Evolutionary conservation across 2,888 invertebrate genomes (phyloP), one percentile per base, ranked within the genome.

Genomic region (Stomorhina lunata): DNA sequence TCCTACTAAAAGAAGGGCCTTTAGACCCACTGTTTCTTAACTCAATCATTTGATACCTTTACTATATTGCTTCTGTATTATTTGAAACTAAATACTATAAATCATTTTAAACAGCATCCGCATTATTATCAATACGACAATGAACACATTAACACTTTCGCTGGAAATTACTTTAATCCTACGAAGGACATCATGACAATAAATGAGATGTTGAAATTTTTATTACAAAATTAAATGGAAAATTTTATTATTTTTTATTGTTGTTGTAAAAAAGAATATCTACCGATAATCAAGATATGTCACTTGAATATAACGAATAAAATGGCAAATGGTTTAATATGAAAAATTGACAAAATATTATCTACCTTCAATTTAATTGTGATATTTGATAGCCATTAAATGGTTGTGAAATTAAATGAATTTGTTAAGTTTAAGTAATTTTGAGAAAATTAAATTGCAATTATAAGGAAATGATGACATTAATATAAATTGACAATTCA

Each of bases 91-190:
- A 53, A 15, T n/a, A 40, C 20, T 48, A 75, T 65, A 55, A 75
- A 55, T 55, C 45, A 63, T 32, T 15, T 6, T 4, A 22, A 50
- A 45, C 17, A 15, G 32, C 34, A 59, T 6, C 32, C 32, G 27
- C 43, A 29, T 22, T 15, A 43, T 48, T 65, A 43, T 32, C 40
- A 50, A 65, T 75, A 25, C 12, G 65, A 55, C 63, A 50, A 63
- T 55, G 43, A 75, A 65, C 22, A 75, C 43, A 75, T 75, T 75
- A 75, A 75, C 75, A 65, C 75, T 65, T 75, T 75, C 53, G 15
- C 7, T 55, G 15, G 55, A 43, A 43, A 72, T 10, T 15, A 32
- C n/a, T n/a, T n/a, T 34, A 12, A 59, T 22, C 20, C 34, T 59
- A 20, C 22, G 22, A 59, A 34, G 20, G 37, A 22, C 20, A n/a